Evolutionary conservation across 2,888 invertebrate species (phyloP).

Genomic region (Drosophila subsilvestris): DNA sequence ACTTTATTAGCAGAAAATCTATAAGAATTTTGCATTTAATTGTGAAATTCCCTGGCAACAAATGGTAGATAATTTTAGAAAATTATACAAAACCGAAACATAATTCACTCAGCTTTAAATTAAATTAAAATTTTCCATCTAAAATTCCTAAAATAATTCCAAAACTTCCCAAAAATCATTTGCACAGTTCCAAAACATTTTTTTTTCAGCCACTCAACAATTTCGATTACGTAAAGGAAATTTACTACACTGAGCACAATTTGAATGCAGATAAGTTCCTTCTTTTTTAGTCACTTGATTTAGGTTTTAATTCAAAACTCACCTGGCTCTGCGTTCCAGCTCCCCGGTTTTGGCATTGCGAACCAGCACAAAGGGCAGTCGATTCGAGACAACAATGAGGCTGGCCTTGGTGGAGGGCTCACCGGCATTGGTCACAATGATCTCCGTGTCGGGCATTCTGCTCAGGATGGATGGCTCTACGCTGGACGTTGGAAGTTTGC

Average conservation of each 20-base stretch:
- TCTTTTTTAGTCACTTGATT: neutral
- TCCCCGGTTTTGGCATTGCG: slow-evolving; percentile 89
- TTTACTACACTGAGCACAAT: neutral
- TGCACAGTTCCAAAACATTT: neutral
- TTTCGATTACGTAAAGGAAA: too few relatives aligned
- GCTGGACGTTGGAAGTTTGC: neutral
- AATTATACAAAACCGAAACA: too few relatives aligned
- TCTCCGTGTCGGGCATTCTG: slow-evolving; percentile 83
- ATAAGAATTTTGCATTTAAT: neutral
- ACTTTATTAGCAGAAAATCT: neutral
- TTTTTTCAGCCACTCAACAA: neutral
- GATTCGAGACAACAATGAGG: slow-evolving; percentile 96
- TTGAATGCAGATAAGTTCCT: too few relatives aligned
- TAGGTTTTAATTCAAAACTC: slow-evolving; percentile 75
- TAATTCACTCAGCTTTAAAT: neutral
- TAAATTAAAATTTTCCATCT: too few relatives aligned
- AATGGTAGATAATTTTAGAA: neutral
- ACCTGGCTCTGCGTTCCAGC: slow-evolving; percentile 94
- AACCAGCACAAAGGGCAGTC: slow-evolving; percentile 93
- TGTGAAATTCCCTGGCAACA: neutral
- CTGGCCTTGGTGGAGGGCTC: slow-evolving; percentile 86
- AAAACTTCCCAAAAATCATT: neutral
- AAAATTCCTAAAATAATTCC: too few relatives aligned
- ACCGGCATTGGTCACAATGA: slow-evolving; percentile 80
- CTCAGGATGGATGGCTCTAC: slow-evolving; percentile 5